Evolutionary conservation across 1,140 invertebrate genomes (phyloP).

Genomic region (Lamellibrachia luymesi): DNA sequence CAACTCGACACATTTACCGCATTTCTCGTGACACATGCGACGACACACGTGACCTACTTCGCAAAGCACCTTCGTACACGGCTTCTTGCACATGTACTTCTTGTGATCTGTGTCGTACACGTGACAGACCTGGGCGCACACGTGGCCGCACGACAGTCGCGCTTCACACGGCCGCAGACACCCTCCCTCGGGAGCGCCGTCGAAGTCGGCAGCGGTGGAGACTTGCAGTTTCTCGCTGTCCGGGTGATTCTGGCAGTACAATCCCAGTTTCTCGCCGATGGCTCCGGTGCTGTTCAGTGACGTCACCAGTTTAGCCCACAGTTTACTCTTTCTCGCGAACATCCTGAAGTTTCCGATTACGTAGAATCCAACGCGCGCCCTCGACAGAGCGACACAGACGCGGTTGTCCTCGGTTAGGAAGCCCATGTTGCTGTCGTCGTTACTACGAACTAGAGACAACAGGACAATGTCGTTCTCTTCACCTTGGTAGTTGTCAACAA

Average conservation of each 20-base stretch:
- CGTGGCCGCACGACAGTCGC: constrained; percentile 51
- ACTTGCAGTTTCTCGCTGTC: constrained; percentile 33
- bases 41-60: constrained; percentile 40
- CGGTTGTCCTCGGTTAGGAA: constrained; percentile 76
- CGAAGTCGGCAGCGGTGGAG: constrained; percentile 47
- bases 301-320: constrained; percentile 56
- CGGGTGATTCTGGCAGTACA: constrained; percentile 59
- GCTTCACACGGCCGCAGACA: constrained; percentile 48
- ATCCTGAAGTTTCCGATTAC: constrained; percentile 70
- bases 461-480: constrained; percentile 83
- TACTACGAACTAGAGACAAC: constrained; percentile 76
- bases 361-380: constrained; percentile 73
- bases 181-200: constrained; percentile 54
- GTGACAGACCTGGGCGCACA: constrained; percentile 48
- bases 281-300: constrained; percentile 29
- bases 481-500: constrained; percentile 74
- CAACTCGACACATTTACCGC: constrained; percentile 34
- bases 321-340: constrained; percentile 52
- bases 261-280: constrained; percentile 37
- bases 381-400: constrained; percentile 79
- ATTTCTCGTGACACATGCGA: constrained; percentile 39
- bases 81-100: constrained; percentile 41
- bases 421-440: constrained; percentile 69
- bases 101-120: constrained; percentile 43
- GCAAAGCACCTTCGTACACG: constrained; percentile 38